phyloP scores from a whole-genome alignment of 2,797 vertebrate genomes.

The Apodemus agrarius region DNA sequence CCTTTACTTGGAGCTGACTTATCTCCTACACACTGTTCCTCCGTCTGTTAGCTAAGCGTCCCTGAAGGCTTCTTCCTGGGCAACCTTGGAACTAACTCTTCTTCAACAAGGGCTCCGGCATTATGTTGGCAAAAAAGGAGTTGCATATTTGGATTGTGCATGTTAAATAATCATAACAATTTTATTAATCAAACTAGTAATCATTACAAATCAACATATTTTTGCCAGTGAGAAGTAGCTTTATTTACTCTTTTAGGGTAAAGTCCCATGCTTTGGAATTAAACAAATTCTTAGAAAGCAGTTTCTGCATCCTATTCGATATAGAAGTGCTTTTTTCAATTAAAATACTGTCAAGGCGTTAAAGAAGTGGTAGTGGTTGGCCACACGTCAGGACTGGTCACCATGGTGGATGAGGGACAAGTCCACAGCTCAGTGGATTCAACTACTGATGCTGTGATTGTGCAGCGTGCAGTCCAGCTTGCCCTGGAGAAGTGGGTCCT shows the following conservation, averaged over 20 bases:
- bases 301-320: neutral
- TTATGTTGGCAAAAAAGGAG: neutral
- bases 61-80: neutral
- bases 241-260: neutral
- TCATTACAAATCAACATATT: neutral
- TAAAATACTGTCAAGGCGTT: neutral
- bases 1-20: slow-evolving; percentile 13
- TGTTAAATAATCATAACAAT: neutral
- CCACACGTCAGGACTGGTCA: too few species aligned
- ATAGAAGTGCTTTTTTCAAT: neutral
- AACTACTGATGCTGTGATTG: neutral
- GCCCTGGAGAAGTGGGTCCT: neutral
- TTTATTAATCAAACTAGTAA: neutral
- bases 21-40: slow-evolving; percentile 50
- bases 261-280: neutral
- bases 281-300: neutral
- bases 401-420: neutral
- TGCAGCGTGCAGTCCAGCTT: neutral
- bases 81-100: neutral
- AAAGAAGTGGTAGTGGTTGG: neutral
- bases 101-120: neutral
- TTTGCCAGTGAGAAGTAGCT: neutral
- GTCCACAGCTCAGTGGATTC: neutral
- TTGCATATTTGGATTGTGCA: neutral
- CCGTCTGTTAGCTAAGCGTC: slow-evolving; percentile 23